Evolutionary conservation across 2,113 vertebrate genomes (phyloP), one percentile per base, ranked within the genome.

Genomic region (Microtus pennsylvanicus): DNA sequence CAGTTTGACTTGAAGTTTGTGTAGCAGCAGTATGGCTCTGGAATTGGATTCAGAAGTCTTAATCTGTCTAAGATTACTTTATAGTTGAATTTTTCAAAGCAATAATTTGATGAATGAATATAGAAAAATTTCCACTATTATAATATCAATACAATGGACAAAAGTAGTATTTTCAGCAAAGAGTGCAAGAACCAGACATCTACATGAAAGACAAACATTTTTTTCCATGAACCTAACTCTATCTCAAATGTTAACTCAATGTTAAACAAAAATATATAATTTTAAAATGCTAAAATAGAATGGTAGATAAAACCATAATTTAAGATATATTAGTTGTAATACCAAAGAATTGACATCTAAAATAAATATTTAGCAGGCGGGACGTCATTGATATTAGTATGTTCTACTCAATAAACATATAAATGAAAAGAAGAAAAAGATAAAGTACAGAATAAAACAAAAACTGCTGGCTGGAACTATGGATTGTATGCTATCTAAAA

Each of bases 381-480:
- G 22, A 1, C 3, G 21, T n/a, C 67, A 72, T 16, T n/a, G 30
- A 72, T n/a, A 52, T 14, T 38, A 52, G 0, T n/a, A 52, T 69
- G 2, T 21, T 70, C 11, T 52, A 0, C 12, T 72, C 33, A 26
- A 52, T 14, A 26, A 38, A 28, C 9, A 86, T 12, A 28, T 33
- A n/a, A 28, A 24, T 30, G 24, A 24, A 52, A 9, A 72, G 3
- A 47, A 22, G 17, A n/a, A 55, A 55, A 35, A 33, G 47, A 52
- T 87, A 17, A n/a, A 12, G 10, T 70, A 24, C 11, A n/a, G 22
- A 50, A 21, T 83, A 58, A 81, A 58, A 81, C 11, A 67, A 61
- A 28, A 65, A 52, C 33, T 26, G 7, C 12, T 72, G 8, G 0
- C 1, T 26, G 52, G 7, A 26, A 0, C 3, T 72, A 13, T 38